Conservation (phyloP, 2,113 vertebrate genomes). For the Tragulus kanchil region DNA sequence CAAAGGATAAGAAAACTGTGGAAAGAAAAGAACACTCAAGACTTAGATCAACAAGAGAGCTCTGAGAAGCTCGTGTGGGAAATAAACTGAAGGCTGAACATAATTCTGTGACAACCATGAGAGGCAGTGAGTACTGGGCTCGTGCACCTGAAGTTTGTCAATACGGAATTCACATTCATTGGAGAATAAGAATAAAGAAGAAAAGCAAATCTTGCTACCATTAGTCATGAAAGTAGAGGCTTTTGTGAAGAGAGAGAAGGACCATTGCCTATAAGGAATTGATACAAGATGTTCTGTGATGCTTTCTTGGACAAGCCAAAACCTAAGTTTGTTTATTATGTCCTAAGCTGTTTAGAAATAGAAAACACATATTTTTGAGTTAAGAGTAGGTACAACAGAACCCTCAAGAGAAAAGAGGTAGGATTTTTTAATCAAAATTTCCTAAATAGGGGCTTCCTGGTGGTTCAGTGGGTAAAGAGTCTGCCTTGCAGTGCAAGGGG, state of each 20-base stretch:
- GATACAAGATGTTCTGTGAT: background rate
- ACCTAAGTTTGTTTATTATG: background rate
- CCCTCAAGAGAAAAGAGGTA: too few relatives aligned
- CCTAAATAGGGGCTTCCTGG: too few relatives aligned
- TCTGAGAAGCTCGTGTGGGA: constrained; percentile 48
- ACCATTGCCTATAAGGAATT: background rate
- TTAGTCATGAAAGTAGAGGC: background rate
- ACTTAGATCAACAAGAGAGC: constrained; percentile 18
- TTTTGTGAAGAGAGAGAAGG: background rate
- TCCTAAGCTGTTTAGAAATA: background rate
- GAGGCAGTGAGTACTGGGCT: background rate
- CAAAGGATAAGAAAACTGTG: constrained; percentile 57
- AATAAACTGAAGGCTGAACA: constrained; percentile 5
- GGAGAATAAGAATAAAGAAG: background rate
- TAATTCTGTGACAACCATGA: background rate
- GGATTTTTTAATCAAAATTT: background rate
- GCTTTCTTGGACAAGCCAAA: background rate
- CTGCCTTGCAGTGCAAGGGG: too few relatives aligned
- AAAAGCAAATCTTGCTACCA: background rate
- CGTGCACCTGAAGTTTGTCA: background rate
- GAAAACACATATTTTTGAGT: constrained; percentile 5
- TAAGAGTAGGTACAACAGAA: background rate
- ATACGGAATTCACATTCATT: background rate
- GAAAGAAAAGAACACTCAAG: constrained; percentile 9
- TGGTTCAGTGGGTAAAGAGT: too few relatives aligned